Evolutionary conservation across 2,888 invertebrate species (phyloP), one percentile per base, ranked within the genome.

Genomic region (Scaeva pyrastri): DNA sequence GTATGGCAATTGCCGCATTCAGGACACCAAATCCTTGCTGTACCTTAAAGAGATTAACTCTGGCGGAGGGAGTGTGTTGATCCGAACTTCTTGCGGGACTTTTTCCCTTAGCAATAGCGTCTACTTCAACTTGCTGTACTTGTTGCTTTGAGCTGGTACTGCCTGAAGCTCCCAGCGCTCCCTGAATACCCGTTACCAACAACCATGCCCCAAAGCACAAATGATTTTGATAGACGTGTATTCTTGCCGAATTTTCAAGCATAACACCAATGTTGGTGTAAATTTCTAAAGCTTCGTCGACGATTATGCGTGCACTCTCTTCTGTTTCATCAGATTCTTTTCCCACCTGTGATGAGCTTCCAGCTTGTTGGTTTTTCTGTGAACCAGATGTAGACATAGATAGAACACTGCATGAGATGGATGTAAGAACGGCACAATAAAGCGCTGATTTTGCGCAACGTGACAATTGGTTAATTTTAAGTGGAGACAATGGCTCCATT

Each of bases 131-230:
- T 48, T 87, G 62, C 19, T 77, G 84, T 23, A 66, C 26, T 36
- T 81, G 79, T 90, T 93, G 77, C 88, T 89, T 92, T 89, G 90
- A 92, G 88, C 93, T 92, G 0, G 94, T 94, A 8, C 94, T 95
- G 60, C 95, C 96, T 0, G 96, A 94, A 0, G 94, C 94, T 0
- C 95, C 95, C 72, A 97, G 93, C 82, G 97, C 96, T 84, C 96
- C 96, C 91, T 98, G 97, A 21, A 98, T 94, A 0, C 98, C 98
- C 70, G 96, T 96, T 21, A 98, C 94, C 71, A 98, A 93, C 72
- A 98, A 94, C 98, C 98, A 98, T 0, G 96, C 95, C 10, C 97
- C 97, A 88, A 97, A 95, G 93, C 98, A 94, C 83, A 97, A 94
- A 91, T 98, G 96, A 93, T 98, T 98, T 93, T 98, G 98, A 89